Evolutionary conservation across 1,140 invertebrate species (phyloP), one percentile per base, ranked within the genome.

Genomic region (Drosophila mayri): DNA sequence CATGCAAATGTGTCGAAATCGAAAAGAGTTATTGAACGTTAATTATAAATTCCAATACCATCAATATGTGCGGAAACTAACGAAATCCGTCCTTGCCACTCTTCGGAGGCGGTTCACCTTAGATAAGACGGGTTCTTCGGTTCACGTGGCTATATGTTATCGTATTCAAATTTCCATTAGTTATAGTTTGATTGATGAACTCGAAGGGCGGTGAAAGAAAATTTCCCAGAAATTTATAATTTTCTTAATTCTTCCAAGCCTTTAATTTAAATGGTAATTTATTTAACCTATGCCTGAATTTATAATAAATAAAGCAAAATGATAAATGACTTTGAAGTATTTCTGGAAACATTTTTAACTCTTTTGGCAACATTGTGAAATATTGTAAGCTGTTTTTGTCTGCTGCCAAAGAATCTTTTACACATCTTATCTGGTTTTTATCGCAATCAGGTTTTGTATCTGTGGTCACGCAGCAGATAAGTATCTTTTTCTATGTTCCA

Each of bases 31-130:
- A 87, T 86, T 86, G 83, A 83, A 87, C 80, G 63, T 83, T 79
- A 87, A 86, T 76, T 87, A 82, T 79, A 87, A 86, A 82, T 86
- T 65, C 75, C 83, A 82, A 86, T 82, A 86, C 67, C 82, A 68
- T 68, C 73, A 20, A 68, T 77, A 52, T 71, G 32, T 59, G 20
- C 58, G 30, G 76, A 66, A 75, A 76, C 72, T 66, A 71, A 43
- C 62, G 52, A 78, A 63, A 79, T 50, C 62, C 76, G 82, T 66
- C 82, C 82, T 87, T 81, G 83, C 63, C 74, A 43, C 25, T 49
- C 47, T 41, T 35, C 30, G 52, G 47, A 61, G 81, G 55, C 50
- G 63, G 74, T 81, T 85, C 65, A 85, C 82, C 82, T 64, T 72
- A 81, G 83, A 86, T 87, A 87, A 76, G 49, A 62, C 49, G 16